These are phyloP conservation scores for Anneissia japonica DNA, from an alignment of 35 echinoderm and acorn worm genomes.

Conservation along the genomic window DNA sequence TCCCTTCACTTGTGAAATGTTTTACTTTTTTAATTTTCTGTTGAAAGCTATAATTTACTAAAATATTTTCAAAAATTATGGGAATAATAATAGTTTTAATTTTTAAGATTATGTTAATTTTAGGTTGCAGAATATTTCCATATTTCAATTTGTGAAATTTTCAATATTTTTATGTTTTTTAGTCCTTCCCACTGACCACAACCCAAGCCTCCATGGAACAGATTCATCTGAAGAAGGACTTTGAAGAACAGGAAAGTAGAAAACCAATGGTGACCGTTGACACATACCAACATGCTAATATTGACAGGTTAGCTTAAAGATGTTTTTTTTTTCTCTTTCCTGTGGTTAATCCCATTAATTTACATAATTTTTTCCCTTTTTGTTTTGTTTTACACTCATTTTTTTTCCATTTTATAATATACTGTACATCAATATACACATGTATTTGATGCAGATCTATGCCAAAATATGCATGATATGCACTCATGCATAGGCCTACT, in stretches of 20 bases:
- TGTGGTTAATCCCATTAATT: background rate
- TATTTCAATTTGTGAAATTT: background rate
- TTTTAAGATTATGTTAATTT: background rate
- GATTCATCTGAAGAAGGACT: conserved; percentile 75
- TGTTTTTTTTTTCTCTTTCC: background rate
- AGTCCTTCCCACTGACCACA: conserved; percentile 81
- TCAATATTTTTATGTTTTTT: background rate
- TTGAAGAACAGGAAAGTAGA: conserved; percentile 83
- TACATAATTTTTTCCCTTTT: too few relatives aligned
- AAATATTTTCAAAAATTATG: background rate
- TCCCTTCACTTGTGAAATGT: too few relatives aligned
- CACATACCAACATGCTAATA: conserved; percentile 51
- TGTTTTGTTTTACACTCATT: too few relatives aligned
- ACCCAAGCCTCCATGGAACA: conserved; percentile 76
- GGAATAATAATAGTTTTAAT: background rate
- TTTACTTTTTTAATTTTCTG: too few relatives aligned
- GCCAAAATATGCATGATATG: too few relatives aligned
- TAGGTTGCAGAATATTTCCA: background rate
- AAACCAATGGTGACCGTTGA: conserved; percentile 80
- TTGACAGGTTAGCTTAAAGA: conserved; percentile 69
- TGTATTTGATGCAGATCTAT: conserved; percentile 6
- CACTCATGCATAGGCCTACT: too few relatives aligned
- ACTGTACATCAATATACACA: too few relatives aligned
- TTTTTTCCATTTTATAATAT: too few relatives aligned
- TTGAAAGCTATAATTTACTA: background rate